Evolutionary conservation across 2,797 vertebrate genomes (phyloP).

Genomic region (Simalia tracyae): DNA sequence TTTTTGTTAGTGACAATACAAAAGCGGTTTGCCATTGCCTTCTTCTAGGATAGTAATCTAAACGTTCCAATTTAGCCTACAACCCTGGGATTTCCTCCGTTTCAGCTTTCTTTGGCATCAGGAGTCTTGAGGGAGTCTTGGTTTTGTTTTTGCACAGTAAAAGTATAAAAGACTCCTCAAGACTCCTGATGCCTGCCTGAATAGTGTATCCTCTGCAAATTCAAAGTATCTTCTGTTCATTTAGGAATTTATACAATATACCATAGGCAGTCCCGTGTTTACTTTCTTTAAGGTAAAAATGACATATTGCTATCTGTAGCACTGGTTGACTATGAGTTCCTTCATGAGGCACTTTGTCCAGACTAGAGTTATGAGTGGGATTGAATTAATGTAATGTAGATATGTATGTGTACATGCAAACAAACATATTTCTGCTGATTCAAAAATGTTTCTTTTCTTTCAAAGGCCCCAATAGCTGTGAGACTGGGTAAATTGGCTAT

Average conservation of each 20-base stretch:
- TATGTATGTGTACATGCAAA: background rate
- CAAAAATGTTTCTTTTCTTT: background rate
- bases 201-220: background rate
- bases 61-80: background rate
- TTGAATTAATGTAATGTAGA: background rate
- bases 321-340: background rate
- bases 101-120: background rate
- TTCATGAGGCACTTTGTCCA: background rate
- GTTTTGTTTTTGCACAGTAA: background rate
- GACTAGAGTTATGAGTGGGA: background rate
- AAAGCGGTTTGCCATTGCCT: background rate
- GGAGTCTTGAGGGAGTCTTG: background rate
- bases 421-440: background rate
- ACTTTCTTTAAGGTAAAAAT: background rate
- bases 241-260: background rate
- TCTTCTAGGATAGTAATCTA: background rate
- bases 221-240: background rate
- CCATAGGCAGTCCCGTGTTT: background rate
- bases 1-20: background rate
- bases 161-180: background rate
- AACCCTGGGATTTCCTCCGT: background rate
- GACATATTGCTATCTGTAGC: background rate
- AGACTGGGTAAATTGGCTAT: constrained; percentile 90
- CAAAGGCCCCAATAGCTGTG: constrained; percentile 90
- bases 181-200: background rate